Conservation (phyloP, 2,113 vertebrate genomes). For the Phalacrocorax carbo region DNA sequence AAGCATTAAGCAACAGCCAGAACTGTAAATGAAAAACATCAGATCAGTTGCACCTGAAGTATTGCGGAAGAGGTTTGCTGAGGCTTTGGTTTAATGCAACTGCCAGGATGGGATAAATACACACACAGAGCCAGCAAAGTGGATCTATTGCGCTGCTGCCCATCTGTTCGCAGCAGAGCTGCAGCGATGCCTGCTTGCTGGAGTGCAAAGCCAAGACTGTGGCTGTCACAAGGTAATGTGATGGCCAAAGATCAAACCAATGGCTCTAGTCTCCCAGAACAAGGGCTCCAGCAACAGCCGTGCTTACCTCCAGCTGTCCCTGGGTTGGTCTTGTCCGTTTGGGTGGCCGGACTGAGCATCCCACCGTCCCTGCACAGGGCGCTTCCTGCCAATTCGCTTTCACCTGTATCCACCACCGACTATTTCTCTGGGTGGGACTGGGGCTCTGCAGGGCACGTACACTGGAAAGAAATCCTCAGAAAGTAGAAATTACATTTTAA, state of each 20-base stretch:
- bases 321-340: background rate
- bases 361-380: accelerated
- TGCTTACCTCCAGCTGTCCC: background rate
- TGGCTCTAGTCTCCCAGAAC: background rate
- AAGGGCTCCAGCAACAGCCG: background rate
- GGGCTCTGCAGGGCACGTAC: background rate
- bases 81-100: background rate
- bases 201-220: background rate
- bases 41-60: background rate
- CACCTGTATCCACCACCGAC: background rate
- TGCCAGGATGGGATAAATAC: background rate
- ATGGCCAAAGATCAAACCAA: background rate
- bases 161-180: background rate
- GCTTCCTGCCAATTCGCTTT: background rate
- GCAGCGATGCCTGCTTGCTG: background rate
- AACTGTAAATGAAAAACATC: background rate
- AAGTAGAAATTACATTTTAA: background rate
- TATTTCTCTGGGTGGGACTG: background rate
- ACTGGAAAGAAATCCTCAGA: background rate
- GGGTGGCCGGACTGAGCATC: background rate
- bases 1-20: background rate
- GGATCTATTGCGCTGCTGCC: background rate
- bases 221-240: background rate
- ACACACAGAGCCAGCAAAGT: background rate
- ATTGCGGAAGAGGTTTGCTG: background rate